Evolutionary conservation across 2,888 invertebrate genomes (phyloP).

Genomic region (Coecobrya sp.): DNA sequence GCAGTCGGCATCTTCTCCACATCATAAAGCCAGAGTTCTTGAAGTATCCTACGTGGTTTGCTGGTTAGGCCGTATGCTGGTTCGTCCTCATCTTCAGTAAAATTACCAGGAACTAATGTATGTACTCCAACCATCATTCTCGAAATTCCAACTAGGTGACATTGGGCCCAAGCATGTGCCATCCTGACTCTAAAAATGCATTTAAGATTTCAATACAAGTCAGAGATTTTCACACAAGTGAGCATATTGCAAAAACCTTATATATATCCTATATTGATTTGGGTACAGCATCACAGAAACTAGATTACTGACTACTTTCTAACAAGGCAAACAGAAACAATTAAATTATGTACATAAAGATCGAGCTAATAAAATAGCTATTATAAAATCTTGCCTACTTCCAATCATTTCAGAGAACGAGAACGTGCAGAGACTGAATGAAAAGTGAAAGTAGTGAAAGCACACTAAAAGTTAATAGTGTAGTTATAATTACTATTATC

Average conservation of each 20-base stretch:
- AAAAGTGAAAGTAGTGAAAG: not conserved
- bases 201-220: not conserved
- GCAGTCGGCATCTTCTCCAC: conserved; percentile 85
- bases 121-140: conserved; percentile 85
- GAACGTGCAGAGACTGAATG: not conserved
- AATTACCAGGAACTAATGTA: conserved; percentile 83
- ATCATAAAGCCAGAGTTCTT: conserved; percentile 84
- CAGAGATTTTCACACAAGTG: not conserved
- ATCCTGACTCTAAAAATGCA: conserved; percentile 80
- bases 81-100: conserved; percentile 83
- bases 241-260: not conserved
- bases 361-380: too few relatives aligned
- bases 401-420: not conserved
- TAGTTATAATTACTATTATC: conserved; percentile 45
- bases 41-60: conserved; percentile 82
- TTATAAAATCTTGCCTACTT: not conserved
- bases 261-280: too few relatives aligned
- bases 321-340: too few relatives aligned
- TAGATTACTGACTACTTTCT: too few relatives aligned
- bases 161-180: conserved; percentile 85
- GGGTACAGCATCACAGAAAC: not conserved
- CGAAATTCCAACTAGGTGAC: conserved; percentile 84
- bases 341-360: too few relatives aligned
- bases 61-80: conserved; percentile 83
- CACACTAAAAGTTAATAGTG: not conserved